A percentile compares a stretch with the other conserved stretches of the same genome.
Evolutionary conservation across 1,140 invertebrate species (phyloP).

Genomic region (Cyrtorhinus lividipennis): DNA sequence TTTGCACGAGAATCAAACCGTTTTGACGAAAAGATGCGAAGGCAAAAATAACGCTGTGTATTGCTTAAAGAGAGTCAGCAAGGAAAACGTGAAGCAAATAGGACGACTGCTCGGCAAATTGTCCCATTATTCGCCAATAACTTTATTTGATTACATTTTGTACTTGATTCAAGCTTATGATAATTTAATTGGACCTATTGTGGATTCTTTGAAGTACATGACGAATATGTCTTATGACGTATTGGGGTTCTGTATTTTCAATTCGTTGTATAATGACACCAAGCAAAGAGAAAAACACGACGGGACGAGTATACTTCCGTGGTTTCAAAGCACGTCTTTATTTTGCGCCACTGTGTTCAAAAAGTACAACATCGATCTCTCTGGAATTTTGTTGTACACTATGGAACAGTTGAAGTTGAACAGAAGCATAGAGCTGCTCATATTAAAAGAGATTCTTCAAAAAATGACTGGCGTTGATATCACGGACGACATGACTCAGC

Average conservation of each 20-base stretch:
- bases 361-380: constrained; percentile 93
- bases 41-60: constrained; percentile 60
- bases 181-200: constrained; percentile 91
- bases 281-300: constrained; percentile 49
- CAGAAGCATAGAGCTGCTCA: constrained; percentile 74
- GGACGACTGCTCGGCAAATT: constrained; percentile 92
- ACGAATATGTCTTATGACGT: constrained; percentile 94
- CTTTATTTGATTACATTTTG: constrained; percentile 88
- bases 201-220: constrained; percentile 94
- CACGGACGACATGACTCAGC: constrained; percentile 87
- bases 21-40: constrained; percentile 13
- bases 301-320: constrained; percentile 84
- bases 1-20: constrained; percentile 12
- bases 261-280: constrained; percentile 65
- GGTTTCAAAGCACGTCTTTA: constrained; percentile 85
- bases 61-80: constrained; percentile 94
- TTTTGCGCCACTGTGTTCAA: constrained; percentile 94
- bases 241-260: constrained; percentile 87
- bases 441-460: constrained; percentile 95
- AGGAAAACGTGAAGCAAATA: constrained; percentile 95
- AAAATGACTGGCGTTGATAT: constrained; percentile 99
- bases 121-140: constrained; percentile 86
- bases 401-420: constrained; percentile 86
- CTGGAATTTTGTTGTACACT: constrained; percentile 89
- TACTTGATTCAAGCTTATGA: constrained; percentile 94